phyloP scores from a whole-genome alignment of 1,140 invertebrate genomes.

The Lepidostoma basale region DNA sequence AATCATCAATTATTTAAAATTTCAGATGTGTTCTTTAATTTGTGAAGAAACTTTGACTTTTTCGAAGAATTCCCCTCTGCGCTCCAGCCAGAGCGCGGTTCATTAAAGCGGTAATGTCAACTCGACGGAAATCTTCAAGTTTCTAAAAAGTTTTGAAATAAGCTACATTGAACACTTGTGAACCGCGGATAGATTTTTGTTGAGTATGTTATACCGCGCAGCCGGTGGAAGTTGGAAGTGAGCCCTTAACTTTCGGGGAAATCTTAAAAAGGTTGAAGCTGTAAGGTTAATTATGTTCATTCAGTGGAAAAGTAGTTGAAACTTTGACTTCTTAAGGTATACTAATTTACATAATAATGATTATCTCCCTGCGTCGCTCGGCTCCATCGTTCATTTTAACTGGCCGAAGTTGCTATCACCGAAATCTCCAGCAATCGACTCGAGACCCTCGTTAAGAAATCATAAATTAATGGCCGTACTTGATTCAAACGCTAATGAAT shows the following conservation, averaged over 20 bases:
- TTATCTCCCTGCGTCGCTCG: not conserved
- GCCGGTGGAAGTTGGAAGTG: too few relatives aligned
- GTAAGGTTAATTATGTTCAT: slow-evolving; percentile 11
- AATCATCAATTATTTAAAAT: slow-evolving; percentile 21
- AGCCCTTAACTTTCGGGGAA: not conserved
- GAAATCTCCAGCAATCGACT: not conserved
- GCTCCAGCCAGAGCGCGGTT: too few relatives aligned
- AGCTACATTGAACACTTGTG: too few relatives aligned
- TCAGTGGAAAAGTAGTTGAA: slow-evolving; percentile 14
- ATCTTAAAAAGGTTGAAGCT: not conserved
- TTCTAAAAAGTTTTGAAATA: too few relatives aligned
- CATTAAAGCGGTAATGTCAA: too few relatives aligned
- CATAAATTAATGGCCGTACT: too few relatives aligned
- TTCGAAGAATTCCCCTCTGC: not conserved
- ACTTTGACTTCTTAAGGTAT: not conserved
- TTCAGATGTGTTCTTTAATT: not conserved
- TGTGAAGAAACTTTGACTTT: not conserved
- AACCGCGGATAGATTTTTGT: too few relatives aligned
- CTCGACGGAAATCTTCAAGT: too few relatives aligned
- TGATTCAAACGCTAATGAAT: too few relatives aligned
- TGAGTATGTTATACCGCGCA: too few relatives aligned
- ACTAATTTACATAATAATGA: slow-evolving; percentile 2
- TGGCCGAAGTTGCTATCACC: not conserved
- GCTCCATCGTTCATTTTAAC: slow-evolving; percentile 1
- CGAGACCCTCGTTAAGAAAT: too few relatives aligned